Percentiles rank a stretch among this genome's conserved stretches.
Evolutionary conservation across 1,140 invertebrate genomes (phyloP).

Genomic region (Tyrophagus putrescentiae): DNA sequence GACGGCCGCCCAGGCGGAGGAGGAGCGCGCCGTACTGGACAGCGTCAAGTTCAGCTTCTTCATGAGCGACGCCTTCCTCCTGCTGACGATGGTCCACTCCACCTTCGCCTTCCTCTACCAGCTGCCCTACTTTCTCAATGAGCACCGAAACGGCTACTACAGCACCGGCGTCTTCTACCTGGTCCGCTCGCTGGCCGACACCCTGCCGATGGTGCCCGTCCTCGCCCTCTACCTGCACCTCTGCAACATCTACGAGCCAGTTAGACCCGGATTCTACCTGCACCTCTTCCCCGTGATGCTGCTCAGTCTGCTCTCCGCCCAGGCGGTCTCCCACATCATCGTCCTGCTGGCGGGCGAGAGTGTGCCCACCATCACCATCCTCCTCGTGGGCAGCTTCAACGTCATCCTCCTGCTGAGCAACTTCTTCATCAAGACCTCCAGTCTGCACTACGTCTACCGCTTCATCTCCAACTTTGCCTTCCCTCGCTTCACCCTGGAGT

Average conservation of each 20-base stretch:
- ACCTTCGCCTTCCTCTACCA: not conserved
- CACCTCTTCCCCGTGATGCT: not conserved
- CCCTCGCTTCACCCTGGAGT: not conserved
- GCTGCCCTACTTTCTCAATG: conserved; percentile 11
- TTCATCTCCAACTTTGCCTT: conserved; percentile 7
- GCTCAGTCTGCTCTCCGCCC: not conserved
- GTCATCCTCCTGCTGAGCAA: not conserved
- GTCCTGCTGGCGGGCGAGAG: not conserved
- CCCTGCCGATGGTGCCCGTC: not conserved
- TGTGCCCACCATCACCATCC: not conserved
- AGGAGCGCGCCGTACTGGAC: not conserved
- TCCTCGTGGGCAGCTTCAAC: not conserved
- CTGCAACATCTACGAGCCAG: not conserved
- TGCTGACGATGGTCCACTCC: not conserved
- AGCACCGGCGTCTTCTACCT: not conserved
- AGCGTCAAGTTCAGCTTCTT: conserved; percentile 14
- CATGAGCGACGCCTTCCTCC: not conserved
- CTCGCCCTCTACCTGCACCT: not conserved
- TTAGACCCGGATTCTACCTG: not conserved
- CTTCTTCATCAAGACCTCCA: not conserved
- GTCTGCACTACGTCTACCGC: conserved; percentile 8
- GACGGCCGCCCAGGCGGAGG: not conserved
- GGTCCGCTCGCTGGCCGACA: not conserved
- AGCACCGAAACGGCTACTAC: conserved; percentile 19
- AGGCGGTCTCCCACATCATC: not conserved